phyloP scores from a whole-genome alignment of 1,140 invertebrate genomes.

The Drosophila kikkawai region DNA sequence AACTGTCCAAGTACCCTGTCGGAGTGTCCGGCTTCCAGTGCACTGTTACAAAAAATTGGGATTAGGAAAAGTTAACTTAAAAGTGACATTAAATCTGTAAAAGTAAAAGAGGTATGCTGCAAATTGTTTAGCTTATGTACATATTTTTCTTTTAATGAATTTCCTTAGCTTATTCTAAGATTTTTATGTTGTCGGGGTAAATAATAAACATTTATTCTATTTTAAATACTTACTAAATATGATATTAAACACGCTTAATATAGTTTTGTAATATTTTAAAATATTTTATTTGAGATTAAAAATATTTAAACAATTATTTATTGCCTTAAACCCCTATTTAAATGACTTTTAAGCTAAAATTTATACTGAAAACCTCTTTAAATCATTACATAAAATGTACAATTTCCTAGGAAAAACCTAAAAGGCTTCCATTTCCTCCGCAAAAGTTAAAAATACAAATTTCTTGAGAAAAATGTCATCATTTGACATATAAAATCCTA shows the following conservation, averaged over 20 bases:
- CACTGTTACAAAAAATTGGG: slow-evolving; percentile 16
- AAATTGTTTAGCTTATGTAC: neutral
- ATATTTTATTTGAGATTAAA: neutral
- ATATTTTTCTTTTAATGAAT: neutral
- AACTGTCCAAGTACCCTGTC: slow-evolving; percentile 9
- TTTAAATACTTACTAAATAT: neutral
- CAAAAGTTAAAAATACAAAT: neutral
- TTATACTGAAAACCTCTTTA: neutral
- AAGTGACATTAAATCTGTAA: neutral
- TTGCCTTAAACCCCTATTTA: neutral
- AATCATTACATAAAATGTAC: neutral
- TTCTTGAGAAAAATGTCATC: neutral
- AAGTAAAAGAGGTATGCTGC: neutral
- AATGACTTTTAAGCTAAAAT: neutral
- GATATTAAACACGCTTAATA: no score
- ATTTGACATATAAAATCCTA: neutral
- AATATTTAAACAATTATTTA: neutral
- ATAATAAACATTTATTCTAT: neutral
- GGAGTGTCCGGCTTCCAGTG: slow-evolving; percentile 26
- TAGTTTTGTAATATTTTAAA: no score
- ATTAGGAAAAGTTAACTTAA: neutral
- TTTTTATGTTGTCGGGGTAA: neutral
- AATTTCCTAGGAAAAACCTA: neutral
- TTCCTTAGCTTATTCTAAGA: neutral
- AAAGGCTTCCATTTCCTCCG: neutral